These are phyloP conservation scores for Dendrocincla tyrannina DNA, from an alignment of 2,797 vertebrate species.

Conservation along the genomic window DNA sequence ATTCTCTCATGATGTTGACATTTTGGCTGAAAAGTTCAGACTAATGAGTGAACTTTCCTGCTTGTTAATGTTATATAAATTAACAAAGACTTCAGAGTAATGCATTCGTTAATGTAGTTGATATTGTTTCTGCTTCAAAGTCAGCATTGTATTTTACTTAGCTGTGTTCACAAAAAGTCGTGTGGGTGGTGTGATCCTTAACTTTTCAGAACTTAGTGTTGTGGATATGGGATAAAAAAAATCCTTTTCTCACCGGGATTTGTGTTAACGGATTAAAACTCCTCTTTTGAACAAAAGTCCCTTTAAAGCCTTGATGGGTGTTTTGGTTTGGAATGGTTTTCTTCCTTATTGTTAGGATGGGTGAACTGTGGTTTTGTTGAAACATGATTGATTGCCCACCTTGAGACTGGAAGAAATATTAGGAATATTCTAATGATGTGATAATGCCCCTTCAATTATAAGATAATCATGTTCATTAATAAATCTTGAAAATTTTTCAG, in stretches of 20 bases:
- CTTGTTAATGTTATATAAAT: background rate
- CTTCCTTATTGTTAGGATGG: background rate
- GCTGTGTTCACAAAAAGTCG: background rate
- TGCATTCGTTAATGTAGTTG: background rate
- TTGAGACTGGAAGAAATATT: background rate
- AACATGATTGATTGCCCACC: background rate
- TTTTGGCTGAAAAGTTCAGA: background rate
- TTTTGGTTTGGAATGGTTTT: background rate
- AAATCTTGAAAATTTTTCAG: background rate
- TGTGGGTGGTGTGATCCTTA: background rate
- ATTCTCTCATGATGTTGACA: background rate
- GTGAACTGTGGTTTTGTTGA: background rate
- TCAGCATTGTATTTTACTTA: background rate
- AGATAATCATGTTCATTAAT: background rate
- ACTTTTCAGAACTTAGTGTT: background rate
- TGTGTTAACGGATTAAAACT: background rate
- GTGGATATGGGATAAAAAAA: background rate
- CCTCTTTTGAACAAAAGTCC: background rate
- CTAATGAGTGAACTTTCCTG: background rate
- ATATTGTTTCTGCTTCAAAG: background rate
- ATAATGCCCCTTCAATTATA: background rate
- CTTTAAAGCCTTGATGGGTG: background rate
- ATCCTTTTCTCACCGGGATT: background rate
- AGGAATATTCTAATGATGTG: background rate
- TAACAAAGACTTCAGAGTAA: background rate